A percentile compares a stretch with the other conserved stretches of the same genome.
Evolutionary conservation across 53 echinoderm and acorn worm genomes (phyloP).

Genomic region (Patiria pectinifera): DNA sequence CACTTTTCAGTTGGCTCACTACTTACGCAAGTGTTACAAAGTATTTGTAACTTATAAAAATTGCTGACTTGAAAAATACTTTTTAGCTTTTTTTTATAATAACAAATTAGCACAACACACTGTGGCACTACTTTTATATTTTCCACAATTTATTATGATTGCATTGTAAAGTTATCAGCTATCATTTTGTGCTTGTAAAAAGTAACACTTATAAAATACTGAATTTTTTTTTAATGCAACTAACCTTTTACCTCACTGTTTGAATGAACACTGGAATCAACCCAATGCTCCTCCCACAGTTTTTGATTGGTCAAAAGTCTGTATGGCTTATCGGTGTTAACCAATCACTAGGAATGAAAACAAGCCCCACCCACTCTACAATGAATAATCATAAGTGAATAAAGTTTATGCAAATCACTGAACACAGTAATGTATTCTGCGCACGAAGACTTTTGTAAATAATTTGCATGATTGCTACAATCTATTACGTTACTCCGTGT

Average conservation of each 20-base stretch:
- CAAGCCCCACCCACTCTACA: not conserved
- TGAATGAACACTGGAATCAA: not conserved
- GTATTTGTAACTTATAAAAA: too few species aligned
- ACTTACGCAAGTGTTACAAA: not conserved
- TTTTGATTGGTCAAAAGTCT: slow-evolving; percentile 1
- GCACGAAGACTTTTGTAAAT: slow-evolving; percentile 2
- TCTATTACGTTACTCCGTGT: not conserved
- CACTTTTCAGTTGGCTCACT: not conserved
- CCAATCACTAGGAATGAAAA: not conserved
- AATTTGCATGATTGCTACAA: slow-evolving; percentile 13
- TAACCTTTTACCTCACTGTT: not conserved
- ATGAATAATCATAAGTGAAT: not conserved
- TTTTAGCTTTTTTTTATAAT: not conserved
- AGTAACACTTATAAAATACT: not conserved
- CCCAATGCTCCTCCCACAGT: not conserved
- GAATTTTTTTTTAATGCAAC: not conserved
- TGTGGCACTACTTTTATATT: not conserved
- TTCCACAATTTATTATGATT: slow-evolving; percentile 11
- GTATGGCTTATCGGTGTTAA: not conserved
- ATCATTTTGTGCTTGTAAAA: slow-evolving; percentile 16
- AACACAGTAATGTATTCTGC: not conserved
- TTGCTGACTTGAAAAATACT: not conserved
- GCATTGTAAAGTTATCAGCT: not conserved
- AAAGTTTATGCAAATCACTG: not conserved
- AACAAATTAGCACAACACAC: not conserved